Evolutionary conservation across 2,888 invertebrate species (phyloP), one percentile per base, ranked within the genome.

Genomic region (Sesamia inferens): DNA sequence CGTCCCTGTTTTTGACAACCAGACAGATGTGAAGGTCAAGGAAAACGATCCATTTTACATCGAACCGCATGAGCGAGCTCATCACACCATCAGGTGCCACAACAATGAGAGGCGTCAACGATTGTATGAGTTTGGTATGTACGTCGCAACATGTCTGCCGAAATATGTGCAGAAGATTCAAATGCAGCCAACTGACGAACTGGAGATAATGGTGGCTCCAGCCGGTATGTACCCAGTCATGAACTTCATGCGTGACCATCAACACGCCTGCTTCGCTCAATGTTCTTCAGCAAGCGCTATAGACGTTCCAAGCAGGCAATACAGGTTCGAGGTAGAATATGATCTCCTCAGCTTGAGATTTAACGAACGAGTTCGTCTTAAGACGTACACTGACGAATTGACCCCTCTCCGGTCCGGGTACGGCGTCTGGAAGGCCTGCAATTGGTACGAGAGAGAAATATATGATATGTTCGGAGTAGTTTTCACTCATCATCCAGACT

Each of bases 401-500:
- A 94, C 95, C 0, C 95, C 96, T 4, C 79, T 95, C 0, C 92
- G 89, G 62, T 96, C 96, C 0, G 92, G 92, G 0, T 91, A 73
- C 54, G 85, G 85, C 1, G 55, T 95, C 39, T 96, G 94, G 94
- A 74, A 83, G 4, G 81, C 87, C 6, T 91, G 91, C 42, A 88
- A 90, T 44, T 91, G 90, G 89, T 91, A 88, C 19, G 96, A 96
- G 82, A 90, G 96, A 76, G 96, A 96, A 88, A 90, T 94, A 10
- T 96, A 94, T 61, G 96, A 96, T 58, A 92, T 96, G 94, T 96
- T 92, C 73, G 96, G 96, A 5, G 84, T 96, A 7, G 88, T 96
- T 16, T 96, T 95, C 77, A 91, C 89, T 16, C 92, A 95, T 85
- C 95, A 96, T 81, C 96, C 96, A 0, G 96, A 96, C 85, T 90